Evolutionary conservation across 1,140 invertebrate species (phyloP).

Genomic region (Leptestheria dahalacensis): DNA sequence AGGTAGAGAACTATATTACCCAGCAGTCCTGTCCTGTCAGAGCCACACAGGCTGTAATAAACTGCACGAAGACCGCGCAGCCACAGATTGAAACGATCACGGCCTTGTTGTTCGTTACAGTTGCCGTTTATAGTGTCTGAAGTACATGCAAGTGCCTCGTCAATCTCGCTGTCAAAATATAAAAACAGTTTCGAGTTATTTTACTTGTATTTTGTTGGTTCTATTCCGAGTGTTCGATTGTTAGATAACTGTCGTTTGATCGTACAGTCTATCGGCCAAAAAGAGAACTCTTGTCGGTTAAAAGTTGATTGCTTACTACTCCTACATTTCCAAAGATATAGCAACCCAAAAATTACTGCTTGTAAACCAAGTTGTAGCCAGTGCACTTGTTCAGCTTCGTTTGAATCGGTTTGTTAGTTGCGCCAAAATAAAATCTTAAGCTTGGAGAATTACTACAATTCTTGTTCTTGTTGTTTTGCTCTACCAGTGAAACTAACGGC

Average conservation of each 20-base stretch:
- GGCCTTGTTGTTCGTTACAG: constrained; percentile 14
- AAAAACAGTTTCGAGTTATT: neutral
- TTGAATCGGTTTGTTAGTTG: too few species aligned
- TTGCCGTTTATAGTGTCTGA: constrained; percentile 17
- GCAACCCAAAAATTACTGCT: neutral
- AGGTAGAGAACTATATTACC: neutral
- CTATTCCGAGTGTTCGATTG: too few species aligned
- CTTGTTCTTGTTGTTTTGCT: too few species aligned
- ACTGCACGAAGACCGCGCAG: constrained; percentile 16
- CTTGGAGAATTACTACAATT: too few species aligned
- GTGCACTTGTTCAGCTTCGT: too few species aligned
- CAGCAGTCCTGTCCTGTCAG: neutral
- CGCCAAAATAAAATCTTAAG: too few species aligned
- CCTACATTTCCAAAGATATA: neutral
- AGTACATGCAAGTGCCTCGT: constrained; percentile 18
- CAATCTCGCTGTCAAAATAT: constrained; percentile 11
- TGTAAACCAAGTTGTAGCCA: neutral
- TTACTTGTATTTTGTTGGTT: too few species aligned
- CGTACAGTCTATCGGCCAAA: too few species aligned
- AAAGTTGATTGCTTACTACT: neutral
- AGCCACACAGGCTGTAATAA: constrained; percentile 15
- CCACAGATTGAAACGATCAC: constrained; percentile 17
- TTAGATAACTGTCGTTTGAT: too few species aligned
- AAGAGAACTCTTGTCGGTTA: too few species aligned
- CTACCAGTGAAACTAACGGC: too few species aligned